Evolutionary conservation across 2,888 invertebrate species (phyloP), one percentile per base, ranked within the genome.

Genomic region (Athalia rosae): DNA sequence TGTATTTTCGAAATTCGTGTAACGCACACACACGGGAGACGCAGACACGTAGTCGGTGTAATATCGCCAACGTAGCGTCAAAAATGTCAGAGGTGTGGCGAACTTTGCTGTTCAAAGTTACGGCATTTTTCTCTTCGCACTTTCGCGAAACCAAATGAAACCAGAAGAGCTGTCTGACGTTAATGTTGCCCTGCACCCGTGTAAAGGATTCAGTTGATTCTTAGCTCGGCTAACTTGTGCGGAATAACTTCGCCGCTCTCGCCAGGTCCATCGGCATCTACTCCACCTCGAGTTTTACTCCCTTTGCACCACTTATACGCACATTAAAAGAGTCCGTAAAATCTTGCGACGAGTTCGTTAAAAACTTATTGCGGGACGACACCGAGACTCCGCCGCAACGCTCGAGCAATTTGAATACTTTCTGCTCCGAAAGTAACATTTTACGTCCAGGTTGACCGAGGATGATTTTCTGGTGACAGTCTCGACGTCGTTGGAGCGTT

Each of bases 81-180:
- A 13, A 71, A 58, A 13, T 4, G 48, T 64, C 71, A 5, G 45
- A 4, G 45, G 56, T n/a, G 9, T 3, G 53, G n/a, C 13, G 41
- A 58, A 71, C 71, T 56, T 71, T 13, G 58, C 7, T 28, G 28
- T 28, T 58, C 9, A n/a, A 71, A 71, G 13, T 71, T 71, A 45
- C 28, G 8, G 4, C 13, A 56, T 58, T 58, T 58, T 45, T 53
- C 11, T 56, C 9, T 13, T 11, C 45, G 13, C 11, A 58, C 15
- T 41, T 67, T 28, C 4, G 9, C 6, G 48, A 53, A 13, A 45
- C 15, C 13, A 45, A 56, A 71, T 47, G 56, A 58, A 71, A 71
- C 58, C n/a, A 15, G 7, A 5, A 56, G 45, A n/a, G n/a, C n/a
- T n/a, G 45, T 7, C 8, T 28, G 58, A 45, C 45, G 13, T 41